phyloP scores from a whole-genome alignment of 2,797 vertebrate genomes.

The Liasis olivaceus region DNA sequence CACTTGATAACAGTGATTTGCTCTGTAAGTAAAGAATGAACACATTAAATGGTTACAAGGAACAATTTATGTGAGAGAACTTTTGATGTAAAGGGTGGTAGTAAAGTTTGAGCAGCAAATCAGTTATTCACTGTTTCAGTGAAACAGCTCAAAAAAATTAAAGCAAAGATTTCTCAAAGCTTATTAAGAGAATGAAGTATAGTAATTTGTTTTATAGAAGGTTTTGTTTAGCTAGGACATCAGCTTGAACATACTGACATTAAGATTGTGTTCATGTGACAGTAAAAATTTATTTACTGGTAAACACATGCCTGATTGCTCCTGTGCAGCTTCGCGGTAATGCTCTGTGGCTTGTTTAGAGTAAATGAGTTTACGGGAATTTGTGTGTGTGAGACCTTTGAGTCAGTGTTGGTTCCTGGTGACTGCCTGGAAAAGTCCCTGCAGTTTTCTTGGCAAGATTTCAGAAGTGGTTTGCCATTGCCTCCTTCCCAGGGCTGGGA shows the following conservation, averaged over 20 bases:
- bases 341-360: no score
- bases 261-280: no score
- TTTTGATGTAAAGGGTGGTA: neutral
- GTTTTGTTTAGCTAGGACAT: neutral
- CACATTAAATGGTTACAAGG: neutral
- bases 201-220: neutral
- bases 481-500: no score
- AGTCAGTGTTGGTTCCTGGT: no score
- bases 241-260: neutral
- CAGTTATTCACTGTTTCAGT: neutral
- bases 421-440: no score
- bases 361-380: no score
- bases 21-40: neutral
- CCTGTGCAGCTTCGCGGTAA: no score
- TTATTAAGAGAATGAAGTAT: neutral
- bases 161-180: neutral
- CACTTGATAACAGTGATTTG: neutral
- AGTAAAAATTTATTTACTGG: no score
- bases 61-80: neutral
- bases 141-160: neutral
- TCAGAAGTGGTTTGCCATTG: no score
- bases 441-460: no score
- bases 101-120: neutral
- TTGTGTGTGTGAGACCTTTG: no score
- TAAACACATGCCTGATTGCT: no score